Evolutionary conservation across 2,888 invertebrate species (phyloP).

Genomic region (Brachypalpus laphriformis): DNA sequence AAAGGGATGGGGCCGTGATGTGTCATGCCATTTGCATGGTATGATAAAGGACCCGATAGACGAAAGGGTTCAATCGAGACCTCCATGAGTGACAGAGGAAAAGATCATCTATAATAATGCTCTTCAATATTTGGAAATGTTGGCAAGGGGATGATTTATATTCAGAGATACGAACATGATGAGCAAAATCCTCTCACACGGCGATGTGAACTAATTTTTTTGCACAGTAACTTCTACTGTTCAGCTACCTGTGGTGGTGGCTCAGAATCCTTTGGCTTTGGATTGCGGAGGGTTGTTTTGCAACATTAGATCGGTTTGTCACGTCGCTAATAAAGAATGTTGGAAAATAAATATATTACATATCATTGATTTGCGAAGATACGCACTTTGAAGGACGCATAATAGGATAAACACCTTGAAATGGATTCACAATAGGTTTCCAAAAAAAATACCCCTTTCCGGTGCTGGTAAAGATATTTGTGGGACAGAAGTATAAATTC

Average conservation of each 20-base stretch:
- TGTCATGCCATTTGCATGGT: slow-evolving; percentile 71
- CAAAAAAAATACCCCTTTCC: neutral
- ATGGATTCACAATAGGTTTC: slow-evolving; percentile 69
- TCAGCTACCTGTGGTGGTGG: slow-evolving; percentile 66
- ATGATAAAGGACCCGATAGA: slow-evolving; percentile 54
- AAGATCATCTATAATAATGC: slow-evolving; percentile 74
- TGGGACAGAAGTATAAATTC: slow-evolving; percentile 27
- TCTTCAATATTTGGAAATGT: slow-evolving; percentile 66
- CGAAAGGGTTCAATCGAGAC: slow-evolving; percentile 69
- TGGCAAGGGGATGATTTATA: slow-evolving; percentile 63
- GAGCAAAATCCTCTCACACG: slow-evolving; percentile 58
- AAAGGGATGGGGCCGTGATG: slow-evolving; percentile 33
- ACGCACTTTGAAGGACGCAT: slow-evolving; percentile 77
- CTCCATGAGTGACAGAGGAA: slow-evolving; percentile 70
- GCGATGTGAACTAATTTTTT: slow-evolving; percentile 71
- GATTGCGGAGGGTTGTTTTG: slow-evolving; percentile 64
- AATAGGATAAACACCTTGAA: slow-evolving; percentile 79
- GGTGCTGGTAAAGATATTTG: neutral
- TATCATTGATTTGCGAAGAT: slow-evolving; percentile 72
- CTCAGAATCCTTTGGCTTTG: slow-evolving; percentile 37
- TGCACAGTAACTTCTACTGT: slow-evolving; percentile 50
- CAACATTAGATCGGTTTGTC: slow-evolving; percentile 73
- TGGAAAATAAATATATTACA: slow-evolving; percentile 73
- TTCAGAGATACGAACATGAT: slow-evolving; percentile 52
- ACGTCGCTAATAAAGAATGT: slow-evolving; percentile 73